A percentile compares a stretch with the other conserved stretches of the same genome.
Evolutionary conservation across 2,888 invertebrate species (phyloP).

Genomic region (Mesochorus sp.): DNA sequence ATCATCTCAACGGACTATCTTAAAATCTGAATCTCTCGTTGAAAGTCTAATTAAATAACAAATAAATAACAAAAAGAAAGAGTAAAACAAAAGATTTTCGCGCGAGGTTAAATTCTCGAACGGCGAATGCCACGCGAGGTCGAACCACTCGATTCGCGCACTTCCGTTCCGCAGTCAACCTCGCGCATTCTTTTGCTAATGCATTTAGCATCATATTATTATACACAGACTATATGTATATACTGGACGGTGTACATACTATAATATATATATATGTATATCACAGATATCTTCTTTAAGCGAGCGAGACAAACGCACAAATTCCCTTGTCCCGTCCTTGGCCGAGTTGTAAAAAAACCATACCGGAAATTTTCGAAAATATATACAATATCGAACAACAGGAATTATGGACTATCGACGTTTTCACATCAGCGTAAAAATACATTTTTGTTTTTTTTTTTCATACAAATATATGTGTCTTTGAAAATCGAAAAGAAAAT

Average conservation of each 20-base stretch:
- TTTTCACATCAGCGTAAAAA: neutral
- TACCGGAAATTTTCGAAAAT: conserved; percentile 40
- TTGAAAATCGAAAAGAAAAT: no score
- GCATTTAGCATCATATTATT: conserved; percentile 39
- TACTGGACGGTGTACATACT: conserved; percentile 40
- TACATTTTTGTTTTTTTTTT: neutral
- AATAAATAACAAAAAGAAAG: conserved; percentile 56
- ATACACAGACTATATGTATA: conserved; percentile 5
- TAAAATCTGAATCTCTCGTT: conserved; percentile 7
- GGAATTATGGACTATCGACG: neutral
- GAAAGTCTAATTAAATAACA: conserved; percentile 48
- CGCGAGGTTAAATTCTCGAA: conserved; percentile 29
- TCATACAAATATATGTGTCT: no score
- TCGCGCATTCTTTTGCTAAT: conserved; percentile 52
- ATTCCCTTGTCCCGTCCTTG: conserved; percentile 24
- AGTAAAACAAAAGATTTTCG: no score
- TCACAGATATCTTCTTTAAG: conserved; percentile 57
- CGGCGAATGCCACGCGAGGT: conserved; percentile 40
- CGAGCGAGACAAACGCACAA: conserved; percentile 23
- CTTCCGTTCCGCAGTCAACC: conserved; percentile 52
- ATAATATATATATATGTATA: no score
- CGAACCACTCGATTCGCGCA: conserved; percentile 5
- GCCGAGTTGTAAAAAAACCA: conserved; percentile 23
- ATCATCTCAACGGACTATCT: conserved; percentile 9
- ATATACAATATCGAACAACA: neutral